A percentile compares a stretch with the other conserved stretches of the same genome.
Conservation (phyloP, 2,888 invertebrate genomes). For the Elysia crispata region DNA sequence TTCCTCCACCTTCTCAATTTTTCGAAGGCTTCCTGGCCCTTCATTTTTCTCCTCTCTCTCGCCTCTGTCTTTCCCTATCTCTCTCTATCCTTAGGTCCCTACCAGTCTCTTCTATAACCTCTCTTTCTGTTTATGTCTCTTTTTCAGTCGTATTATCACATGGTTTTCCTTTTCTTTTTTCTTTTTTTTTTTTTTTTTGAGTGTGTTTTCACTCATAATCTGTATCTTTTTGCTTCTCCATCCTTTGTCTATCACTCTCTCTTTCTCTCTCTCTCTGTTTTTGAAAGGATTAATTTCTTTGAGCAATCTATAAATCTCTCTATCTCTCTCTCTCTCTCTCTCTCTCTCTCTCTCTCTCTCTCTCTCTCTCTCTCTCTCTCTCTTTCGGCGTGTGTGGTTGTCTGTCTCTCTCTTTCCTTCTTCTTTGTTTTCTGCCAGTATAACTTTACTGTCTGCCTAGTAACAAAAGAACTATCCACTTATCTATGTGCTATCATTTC, state of each 20-base stretch:
- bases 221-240: slow-evolving; percentile 12
- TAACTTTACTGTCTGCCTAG: too few relatives aligned
- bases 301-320: not conserved
- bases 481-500: too few relatives aligned
- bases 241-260: slow-evolving; percentile 1
- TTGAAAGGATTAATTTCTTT: not conserved
- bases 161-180: too few relatives aligned
- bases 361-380: not conserved
- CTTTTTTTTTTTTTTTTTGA: slow-evolving; percentile 22
- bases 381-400: not conserved
- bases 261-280: slow-evolving; percentile 11
- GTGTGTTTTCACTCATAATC: slow-evolving; percentile 22
- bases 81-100: not conserved
- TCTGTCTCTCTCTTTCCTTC: not conserved
- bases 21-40: too few relatives aligned
- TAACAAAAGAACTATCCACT: too few relatives aligned
- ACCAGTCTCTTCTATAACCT: not conserved
- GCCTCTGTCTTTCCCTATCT: not conserved
- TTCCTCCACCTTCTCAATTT: too few relatives aligned
- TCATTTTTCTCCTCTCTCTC: too few relatives aligned
- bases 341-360: slow-evolving; percentile 13
- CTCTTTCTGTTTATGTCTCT: not conserved
- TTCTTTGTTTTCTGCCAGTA: too few relatives aligned
- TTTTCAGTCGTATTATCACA: too few relatives aligned
- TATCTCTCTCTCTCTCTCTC: not conserved